Conservation (phyloP, 2,888 invertebrate genomes). For the Chymomyza caudatula region DNA sequence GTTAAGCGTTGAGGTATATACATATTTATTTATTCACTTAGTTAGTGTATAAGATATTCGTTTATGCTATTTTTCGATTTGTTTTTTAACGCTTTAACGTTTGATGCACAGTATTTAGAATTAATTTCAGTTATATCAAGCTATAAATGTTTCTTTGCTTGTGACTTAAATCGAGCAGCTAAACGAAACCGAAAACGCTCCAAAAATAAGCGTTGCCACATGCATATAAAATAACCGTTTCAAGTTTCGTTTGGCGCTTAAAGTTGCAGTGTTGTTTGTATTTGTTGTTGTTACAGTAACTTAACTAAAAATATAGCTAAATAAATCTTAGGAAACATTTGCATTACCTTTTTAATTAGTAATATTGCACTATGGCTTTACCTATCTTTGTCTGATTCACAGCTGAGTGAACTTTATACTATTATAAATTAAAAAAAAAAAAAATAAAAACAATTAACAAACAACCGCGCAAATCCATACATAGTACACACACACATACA, state of each 20-base stretch:
- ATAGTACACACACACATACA: constrained; percentile 22
- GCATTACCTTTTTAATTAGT: too few species aligned
- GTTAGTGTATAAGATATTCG: constrained; percentile 12
- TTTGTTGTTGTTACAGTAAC: not conserved
- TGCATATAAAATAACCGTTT: not conserved
- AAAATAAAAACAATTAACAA: not conserved
- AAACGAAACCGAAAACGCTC: too few species aligned
- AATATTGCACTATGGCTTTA: not conserved
- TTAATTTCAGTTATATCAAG: not conserved
- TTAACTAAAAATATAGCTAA: not conserved
- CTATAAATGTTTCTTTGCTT: too few species aligned
- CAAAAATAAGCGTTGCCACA: too few species aligned
- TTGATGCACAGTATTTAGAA: constrained; percentile 58
- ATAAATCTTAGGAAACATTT: not conserved
- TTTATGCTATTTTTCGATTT: constrained; percentile 12
- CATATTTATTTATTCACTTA: constrained; percentile 21
- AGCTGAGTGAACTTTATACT: constrained; percentile 19
- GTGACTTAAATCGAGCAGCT: not conserved
- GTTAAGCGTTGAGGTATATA: constrained; percentile 38
- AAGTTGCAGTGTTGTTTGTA: not conserved
- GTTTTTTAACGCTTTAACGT: constrained; percentile 22
- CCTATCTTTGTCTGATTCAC: not conserved
- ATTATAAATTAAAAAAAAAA: not conserved
- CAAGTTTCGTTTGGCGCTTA: too few species aligned
- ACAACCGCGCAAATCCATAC: not conserved